phyloP scores from a whole-genome alignment of 2,797 vertebrate genomes.

The Gambelia wislizenii region DNA sequence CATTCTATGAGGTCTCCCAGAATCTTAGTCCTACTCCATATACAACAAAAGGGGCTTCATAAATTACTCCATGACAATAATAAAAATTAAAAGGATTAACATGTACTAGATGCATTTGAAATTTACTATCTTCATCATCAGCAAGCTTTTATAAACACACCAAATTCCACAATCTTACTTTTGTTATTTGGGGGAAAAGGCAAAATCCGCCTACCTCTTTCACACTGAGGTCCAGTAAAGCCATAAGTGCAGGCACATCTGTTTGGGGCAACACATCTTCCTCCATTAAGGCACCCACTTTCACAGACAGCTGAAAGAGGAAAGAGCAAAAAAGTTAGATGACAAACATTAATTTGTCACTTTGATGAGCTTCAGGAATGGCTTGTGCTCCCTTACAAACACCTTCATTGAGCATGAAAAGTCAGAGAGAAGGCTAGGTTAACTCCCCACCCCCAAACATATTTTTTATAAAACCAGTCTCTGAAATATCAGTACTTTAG shows the following conservation, averaged over 20 bases:
- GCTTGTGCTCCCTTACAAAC: not conserved
- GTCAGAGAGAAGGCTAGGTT: not conserved
- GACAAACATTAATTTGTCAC: too few relatives aligned
- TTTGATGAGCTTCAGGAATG: not conserved
- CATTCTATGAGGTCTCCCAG: not conserved
- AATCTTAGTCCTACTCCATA: not conserved
- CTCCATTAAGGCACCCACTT: constrained; percentile 94
- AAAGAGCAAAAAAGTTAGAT: constrained; percentile 35
- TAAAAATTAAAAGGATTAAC: constrained; percentile 4
- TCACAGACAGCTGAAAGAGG: constrained; percentile 92
- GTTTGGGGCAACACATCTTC: constrained; percentile 96
- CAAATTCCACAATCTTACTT: not conserved
- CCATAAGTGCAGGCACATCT: constrained; percentile 96
- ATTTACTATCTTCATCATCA: not conserved
- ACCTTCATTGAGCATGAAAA: not conserved
- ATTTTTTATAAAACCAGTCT: too few relatives aligned
- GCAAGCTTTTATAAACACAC: rapidly evolving
- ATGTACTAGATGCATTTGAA: not conserved
- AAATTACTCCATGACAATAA: not conserved
- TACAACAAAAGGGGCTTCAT: not conserved
- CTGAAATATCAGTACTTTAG: too few relatives aligned
- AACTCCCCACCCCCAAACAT: not conserved
- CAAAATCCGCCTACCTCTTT: constrained; percentile 87
- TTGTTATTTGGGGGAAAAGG: not conserved
- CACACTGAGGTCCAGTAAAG: constrained; percentile 97